Conservation (phyloP, 2,113 vertebrate genomes). For the Anoplopoma fimbria region DNA sequence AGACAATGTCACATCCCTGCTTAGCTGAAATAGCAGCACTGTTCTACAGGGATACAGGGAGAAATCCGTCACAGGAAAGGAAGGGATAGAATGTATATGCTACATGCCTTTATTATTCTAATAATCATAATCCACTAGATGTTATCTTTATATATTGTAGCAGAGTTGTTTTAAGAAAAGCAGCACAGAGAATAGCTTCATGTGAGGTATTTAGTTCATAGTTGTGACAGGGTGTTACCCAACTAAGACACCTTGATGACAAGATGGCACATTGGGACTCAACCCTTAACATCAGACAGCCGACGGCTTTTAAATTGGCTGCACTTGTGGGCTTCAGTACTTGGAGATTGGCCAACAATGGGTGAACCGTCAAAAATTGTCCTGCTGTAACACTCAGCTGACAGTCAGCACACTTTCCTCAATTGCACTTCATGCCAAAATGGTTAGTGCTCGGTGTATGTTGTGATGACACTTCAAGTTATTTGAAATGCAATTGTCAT, state of each 20-base stretch:
- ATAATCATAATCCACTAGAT: background rate
- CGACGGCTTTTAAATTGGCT: slow-evolving; percentile 53
- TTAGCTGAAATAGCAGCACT: slow-evolving; percentile 10
- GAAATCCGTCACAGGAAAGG: slow-evolving; percentile 41
- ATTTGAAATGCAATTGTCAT: slow-evolving; percentile 24
- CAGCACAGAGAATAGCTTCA: background rate
- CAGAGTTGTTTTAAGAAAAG: background rate
- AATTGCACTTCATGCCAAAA: slow-evolving; percentile 24
- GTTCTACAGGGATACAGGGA: slow-evolving; percentile 10
- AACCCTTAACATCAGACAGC: slow-evolving; percentile 25
- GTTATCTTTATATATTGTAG: background rate
- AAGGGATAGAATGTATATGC: slow-evolving; percentile 11
- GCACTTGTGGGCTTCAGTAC: slow-evolving; percentile 29
- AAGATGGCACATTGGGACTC: slow-evolving; percentile 42
- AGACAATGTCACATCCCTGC: slow-evolving; percentile 12
- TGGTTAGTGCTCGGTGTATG: background rate
- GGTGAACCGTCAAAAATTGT: slow-evolving; percentile 49
- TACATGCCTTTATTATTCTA: background rate
- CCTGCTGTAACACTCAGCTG: slow-evolving; percentile 7
- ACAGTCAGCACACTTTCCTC: slow-evolving; percentile 34
- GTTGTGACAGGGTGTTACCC: slow-evolving; percentile 13
- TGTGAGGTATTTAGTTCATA: slow-evolving; percentile 10
- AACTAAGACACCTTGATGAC: slow-evolving; percentile 41
- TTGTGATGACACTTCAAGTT: slow-evolving; percentile 19
- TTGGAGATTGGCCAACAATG: slow-evolving; percentile 30